Evolutionary conservation across 2,797 vertebrate genomes (phyloP).

Genomic region (Tenualosa thibaudeaui): DNA sequence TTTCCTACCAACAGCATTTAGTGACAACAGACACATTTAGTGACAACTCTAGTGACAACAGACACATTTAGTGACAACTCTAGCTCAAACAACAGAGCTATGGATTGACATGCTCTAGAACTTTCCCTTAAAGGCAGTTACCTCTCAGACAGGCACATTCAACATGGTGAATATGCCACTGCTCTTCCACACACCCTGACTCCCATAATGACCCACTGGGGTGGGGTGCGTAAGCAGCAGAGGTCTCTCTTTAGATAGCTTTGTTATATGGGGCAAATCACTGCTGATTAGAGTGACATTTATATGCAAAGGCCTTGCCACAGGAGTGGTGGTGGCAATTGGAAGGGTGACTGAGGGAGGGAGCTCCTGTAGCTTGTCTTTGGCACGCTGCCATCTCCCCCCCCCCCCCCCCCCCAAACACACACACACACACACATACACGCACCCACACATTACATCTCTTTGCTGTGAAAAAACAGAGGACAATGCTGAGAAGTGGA

Average conservation of each 20-base stretch:
- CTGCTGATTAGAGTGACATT: slow-evolving; percentile 10
- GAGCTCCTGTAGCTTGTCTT: not conserved
- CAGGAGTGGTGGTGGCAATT: not conserved
- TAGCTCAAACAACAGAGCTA: no score
- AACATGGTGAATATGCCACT: not conserved
- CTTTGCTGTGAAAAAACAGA: not conserved
- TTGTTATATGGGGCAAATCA: not conserved
- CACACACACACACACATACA: no score
- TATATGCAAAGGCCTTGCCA: not conserved
- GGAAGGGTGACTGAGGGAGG: not conserved
- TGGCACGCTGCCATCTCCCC: not conserved
- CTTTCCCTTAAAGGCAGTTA: not conserved
- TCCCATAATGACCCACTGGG: not conserved
- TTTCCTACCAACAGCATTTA: no score
- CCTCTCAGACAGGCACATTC: not conserved
- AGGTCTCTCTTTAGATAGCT: not conserved
- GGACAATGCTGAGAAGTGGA: not conserved
- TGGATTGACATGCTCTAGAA: no score
- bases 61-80: no score
- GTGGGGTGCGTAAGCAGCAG: not conserved
- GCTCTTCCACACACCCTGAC: not conserved
- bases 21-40: no score
- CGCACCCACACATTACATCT: not conserved
- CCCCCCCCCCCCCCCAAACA: no score
- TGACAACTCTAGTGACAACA: no score